These are phyloP conservation scores for Drosophila fungiperda DNA, from an alignment of 2,888 invertebrate genomes.

Conservation along the genomic window DNA sequence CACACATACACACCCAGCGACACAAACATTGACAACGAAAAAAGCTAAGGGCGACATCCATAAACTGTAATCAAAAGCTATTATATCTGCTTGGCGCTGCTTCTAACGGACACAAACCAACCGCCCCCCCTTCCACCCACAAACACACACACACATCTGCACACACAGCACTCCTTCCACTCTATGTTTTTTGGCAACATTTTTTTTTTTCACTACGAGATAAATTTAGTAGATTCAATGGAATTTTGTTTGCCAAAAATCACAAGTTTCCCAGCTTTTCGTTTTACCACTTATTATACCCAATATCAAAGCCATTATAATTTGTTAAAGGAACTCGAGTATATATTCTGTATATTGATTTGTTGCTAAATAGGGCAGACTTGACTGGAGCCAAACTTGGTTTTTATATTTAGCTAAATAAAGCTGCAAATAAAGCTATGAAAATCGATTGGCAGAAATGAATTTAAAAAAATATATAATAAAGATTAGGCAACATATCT, in stretches of 20 bases:
- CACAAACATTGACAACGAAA: slow-evolving; percentile 6
- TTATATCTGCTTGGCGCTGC: slow-evolving; percentile 71
- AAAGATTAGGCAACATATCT: background rate
- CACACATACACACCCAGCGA: slow-evolving; percentile 13
- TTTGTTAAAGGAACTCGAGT: background rate
- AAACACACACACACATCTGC: background rate
- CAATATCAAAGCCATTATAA: slow-evolving; percentile 7
- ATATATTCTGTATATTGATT: background rate
- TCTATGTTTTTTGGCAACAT: slow-evolving; percentile 73
- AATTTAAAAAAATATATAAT: background rate
- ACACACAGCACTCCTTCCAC: background rate
- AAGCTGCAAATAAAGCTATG: background rate
- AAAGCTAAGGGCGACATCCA: slow-evolving; percentile 76
- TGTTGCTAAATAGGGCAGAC: background rate
- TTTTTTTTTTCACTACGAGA: slow-evolving; percentile 55
- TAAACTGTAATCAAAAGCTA: slow-evolving; percentile 81
- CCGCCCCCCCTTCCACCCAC: background rate
- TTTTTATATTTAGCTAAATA: background rate
- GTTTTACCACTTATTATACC: slow-evolving; percentile 42
- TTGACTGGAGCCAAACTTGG: background rate
- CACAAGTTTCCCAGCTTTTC: slow-evolving; percentile 49
- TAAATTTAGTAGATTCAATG: slow-evolving; percentile 75
- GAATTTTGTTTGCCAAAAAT: slow-evolving; percentile 74
- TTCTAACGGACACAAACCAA: slow-evolving; percentile 28
- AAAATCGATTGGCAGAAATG: background rate